Conservation (phyloP, 2,113 vertebrate genomes). For the Xenopus laevis region DNA sequence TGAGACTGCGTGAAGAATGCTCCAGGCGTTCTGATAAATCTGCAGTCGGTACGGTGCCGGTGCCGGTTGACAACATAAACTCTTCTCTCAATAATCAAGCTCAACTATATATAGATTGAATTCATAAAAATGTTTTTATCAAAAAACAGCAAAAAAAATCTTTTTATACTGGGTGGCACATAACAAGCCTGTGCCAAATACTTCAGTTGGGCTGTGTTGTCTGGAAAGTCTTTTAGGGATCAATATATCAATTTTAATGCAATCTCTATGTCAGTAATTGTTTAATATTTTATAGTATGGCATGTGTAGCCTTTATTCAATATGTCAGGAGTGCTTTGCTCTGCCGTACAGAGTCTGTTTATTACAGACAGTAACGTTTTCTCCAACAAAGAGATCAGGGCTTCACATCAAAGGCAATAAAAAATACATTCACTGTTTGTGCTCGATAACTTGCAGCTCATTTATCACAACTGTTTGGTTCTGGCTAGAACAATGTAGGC, state of each 20-base stretch:
- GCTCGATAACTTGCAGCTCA: no score
- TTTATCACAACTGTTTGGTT: no score
- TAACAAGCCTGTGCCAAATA: neutral
- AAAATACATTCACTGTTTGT: no score
- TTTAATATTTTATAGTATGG: neutral
- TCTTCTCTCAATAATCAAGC: conserved; percentile 1
- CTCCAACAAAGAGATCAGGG: no score
- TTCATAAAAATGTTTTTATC: no score
- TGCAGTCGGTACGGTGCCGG: no score
- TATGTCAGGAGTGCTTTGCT: no score
- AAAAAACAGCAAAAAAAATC: no score
- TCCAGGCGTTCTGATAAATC: conserved; percentile 22
- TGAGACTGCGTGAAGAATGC: conserved; percentile 12
- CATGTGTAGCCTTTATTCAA: no score
- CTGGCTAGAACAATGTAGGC: no score
- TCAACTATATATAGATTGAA: conserved; percentile 10
- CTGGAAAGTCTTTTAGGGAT: neutral
- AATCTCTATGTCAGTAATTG: neutral
- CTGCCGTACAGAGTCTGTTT: neutral
- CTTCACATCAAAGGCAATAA: no score
- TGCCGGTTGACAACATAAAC: conserved; percentile 3
- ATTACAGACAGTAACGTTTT: neutral
- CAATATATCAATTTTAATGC: neutral
- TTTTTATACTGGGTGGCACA: neutral
- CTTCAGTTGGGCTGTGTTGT: neutral